A percentile compares a stretch with the other conserved stretches of the same genome.
These are phyloP conservation scores for Collichthys lucidus DNA, from an alignment of 2,113 vertebrate species.

Conservation along the genomic window DNA sequence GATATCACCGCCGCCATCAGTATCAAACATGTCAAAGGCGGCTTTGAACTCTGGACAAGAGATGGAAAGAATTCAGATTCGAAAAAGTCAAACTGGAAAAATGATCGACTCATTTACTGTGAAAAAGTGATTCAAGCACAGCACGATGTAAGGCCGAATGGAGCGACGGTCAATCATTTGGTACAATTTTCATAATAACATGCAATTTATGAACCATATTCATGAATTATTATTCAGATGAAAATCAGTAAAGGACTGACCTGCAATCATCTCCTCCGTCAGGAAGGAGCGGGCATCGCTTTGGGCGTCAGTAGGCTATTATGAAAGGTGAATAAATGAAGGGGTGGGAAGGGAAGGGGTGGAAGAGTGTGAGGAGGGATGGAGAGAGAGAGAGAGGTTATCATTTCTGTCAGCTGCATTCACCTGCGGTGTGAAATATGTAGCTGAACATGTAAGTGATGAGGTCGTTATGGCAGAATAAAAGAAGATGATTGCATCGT, in stretches of 20 bases:
- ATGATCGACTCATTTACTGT: neutral
- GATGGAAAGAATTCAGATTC: neutral
- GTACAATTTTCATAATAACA: neutral
- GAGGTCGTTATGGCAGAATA: neutral
- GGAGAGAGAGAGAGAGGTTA: neutral
- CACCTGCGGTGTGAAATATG: neutral
- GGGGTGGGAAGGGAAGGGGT: neutral
- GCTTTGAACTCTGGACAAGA: constrained; percentile 93
- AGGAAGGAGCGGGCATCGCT: constrained; percentile 86
- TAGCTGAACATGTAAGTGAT: neutral
- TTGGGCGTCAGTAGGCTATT: constrained; percentile 86
- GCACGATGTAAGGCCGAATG: neutral
- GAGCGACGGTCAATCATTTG: neutral
- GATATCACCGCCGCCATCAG: constrained; percentile 97
- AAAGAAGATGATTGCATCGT: neutral
- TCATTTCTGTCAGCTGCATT: neutral
- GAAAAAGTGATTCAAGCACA: no score
- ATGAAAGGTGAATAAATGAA: neutral
- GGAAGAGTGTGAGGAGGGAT: neutral
- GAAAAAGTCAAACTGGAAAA: neutral
- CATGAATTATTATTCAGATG: neutral
- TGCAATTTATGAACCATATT: neutral
- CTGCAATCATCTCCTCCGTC: constrained; percentile 87
- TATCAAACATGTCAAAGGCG: constrained; percentile 99
- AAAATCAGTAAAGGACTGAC: constrained; percentile 60